Base-by-base conservation (phyloP, 2,888 invertebrate genomes). In the Pycnomerus fuliginosus region DNA sequence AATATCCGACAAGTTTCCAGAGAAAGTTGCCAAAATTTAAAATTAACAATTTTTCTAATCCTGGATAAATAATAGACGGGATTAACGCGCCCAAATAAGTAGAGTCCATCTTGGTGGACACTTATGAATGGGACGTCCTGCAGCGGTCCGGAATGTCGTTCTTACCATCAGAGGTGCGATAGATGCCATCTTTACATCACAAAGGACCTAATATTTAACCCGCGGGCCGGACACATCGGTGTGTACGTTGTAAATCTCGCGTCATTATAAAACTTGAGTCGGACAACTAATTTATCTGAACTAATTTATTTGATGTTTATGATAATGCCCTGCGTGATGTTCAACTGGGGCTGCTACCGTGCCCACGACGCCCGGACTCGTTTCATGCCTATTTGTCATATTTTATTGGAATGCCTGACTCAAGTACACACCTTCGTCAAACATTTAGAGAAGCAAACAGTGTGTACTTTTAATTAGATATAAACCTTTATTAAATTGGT, bases 131-230 rank as follows among this genome's bases (percentile, higher is more conserved):
- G 66, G 65, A 59, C 67, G 64, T 64, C 69, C 62, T 65, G 65
- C 62, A 64, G 65, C 58, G 64, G 60, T 55, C 58, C 53, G 61
- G 63, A 64, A 64, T 65, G 63, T 55, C 55, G 60, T 54, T 55
- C 53, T 59, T 61, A 30, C 43, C 43, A 33, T 44, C 41, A 46
- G 37, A 47, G 61, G 59, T 53, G 61, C 58, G 57, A 61, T 52
- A 54, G 67, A 66, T 69, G 68, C 61, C 67, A 66, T 69, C 68
- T 67, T 68, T 66, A 67, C 69, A 69, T 68, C 63, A 71, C 70
- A 70, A 71, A 69, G 58, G 64, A 37, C 46, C 65, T 55, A 61
- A 70, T 70, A 69, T 67, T 68, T 70, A 68, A 69, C 61, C 55
- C 53, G 51, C 58, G 57, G 58, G 55, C 56, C 58, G 54, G 51